Percentiles rank a stretch among this genome's conserved stretches.
Evolutionary conservation across 2,113 vertebrate genomes (phyloP).

Genomic region (Acanthisitta chloris): DNA sequence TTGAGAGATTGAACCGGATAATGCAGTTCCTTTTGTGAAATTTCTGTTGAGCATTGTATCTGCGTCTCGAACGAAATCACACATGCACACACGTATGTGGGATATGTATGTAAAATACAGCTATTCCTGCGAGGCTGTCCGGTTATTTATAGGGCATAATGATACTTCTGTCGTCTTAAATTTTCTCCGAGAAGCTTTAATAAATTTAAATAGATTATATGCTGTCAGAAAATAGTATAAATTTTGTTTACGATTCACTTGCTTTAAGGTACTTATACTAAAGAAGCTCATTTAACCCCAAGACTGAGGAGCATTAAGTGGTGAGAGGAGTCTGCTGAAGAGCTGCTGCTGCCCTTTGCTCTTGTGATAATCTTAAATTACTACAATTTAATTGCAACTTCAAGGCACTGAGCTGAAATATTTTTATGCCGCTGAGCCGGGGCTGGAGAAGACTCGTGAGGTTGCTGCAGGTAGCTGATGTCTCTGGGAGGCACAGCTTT

Average conservation of each 20-base stretch:
- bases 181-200: slow-evolving; percentile 72
- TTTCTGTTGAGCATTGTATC: not conserved
- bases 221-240: slow-evolving; percentile 80
- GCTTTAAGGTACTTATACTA: slow-evolving; percentile 82
- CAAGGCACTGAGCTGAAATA: slow-evolving; percentile 63
- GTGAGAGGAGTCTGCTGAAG: slow-evolving; percentile 73
- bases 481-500: rapidly evolving
- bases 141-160: slow-evolving; percentile 66
- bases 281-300: slow-evolving; percentile 83
- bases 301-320: slow-evolving; percentile 78
- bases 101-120: slow-evolving; percentile 1
- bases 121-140: slow-evolving; percentile 37
- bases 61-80: slow-evolving; percentile 22
- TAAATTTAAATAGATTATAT: slow-evolving; percentile 79
- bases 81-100: not conserved
- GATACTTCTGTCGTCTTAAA: slow-evolving; percentile 72
- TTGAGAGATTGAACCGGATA: not conserved
- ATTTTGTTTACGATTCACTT: slow-evolving; percentile 84
- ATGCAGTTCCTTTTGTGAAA: slow-evolving; percentile 6
- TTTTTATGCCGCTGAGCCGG: slow-evolving; percentile 33
- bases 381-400: slow-evolving; percentile 80
- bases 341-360: slow-evolving; percentile 80
- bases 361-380: slow-evolving; percentile 83
- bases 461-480: slow-evolving; percentile 43
- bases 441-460: slow-evolving; percentile 1